phyloP scores from a whole-genome alignment of 1,140 invertebrate genomes.

The Littorina saxatilis region DNA sequence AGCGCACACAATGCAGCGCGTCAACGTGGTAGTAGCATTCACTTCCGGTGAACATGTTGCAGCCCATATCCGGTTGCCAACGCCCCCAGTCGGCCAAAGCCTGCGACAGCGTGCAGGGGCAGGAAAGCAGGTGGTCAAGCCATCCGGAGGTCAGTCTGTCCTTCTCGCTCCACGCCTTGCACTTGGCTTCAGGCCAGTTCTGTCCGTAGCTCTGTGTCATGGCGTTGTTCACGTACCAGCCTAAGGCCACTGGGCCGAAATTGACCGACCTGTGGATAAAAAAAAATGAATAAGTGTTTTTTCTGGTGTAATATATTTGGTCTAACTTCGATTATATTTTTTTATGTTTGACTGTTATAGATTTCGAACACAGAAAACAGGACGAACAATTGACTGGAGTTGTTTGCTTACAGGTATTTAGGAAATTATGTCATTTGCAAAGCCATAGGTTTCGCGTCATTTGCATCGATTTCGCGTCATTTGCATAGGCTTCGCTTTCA shows the following conservation, averaged over 20 bases:
- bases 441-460: too few relatives aligned
- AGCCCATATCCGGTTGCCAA: slow-evolving; percentile 92
- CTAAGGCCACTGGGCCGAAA: slow-evolving; percentile 55
- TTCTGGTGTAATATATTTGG: too few relatives aligned
- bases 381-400: too few relatives aligned
- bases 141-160: slow-evolving; percentile 59
- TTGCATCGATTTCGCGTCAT: too few relatives aligned
- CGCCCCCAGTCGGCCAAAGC: slow-evolving; percentile 93
- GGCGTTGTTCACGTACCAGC: slow-evolving; percentile 61
- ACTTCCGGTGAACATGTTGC: slow-evolving; percentile 85
- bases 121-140: slow-evolving; percentile 80
- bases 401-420: too few relatives aligned
- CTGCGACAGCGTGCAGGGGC: slow-evolving; percentile 94
- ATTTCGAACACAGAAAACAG: too few relatives aligned
- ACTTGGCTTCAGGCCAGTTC: slow-evolving; percentile 60
- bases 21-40: slow-evolving; percentile 92
- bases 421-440: too few relatives aligned
- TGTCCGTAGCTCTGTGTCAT: slow-evolving; percentile 50
- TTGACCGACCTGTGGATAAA: slow-evolving; percentile 34
- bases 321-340: too few relatives aligned
- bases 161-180: slow-evolving; percentile 55
- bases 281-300: too few relatives aligned
- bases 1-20: slow-evolving; percentile 93
- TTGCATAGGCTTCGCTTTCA: too few relatives aligned
- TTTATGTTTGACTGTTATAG: too few relatives aligned